These are phyloP conservation scores for Gonioctena quinquepunctata DNA, from an alignment of 1,140 invertebrate genomes.

Conservation along the genomic window DNA sequence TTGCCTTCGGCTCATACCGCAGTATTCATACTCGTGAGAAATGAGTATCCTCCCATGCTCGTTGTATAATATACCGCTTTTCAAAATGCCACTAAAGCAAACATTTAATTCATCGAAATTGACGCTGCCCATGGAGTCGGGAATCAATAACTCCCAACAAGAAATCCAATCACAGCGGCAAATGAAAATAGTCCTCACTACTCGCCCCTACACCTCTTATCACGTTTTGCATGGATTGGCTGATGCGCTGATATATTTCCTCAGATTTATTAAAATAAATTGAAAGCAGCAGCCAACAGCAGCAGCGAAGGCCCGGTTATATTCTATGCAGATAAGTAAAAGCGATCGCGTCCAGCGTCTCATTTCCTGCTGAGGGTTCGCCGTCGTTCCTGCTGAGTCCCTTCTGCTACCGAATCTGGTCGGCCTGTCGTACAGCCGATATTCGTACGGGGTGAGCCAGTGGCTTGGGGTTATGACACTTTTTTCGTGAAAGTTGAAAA, in stretches of 20 bases:
- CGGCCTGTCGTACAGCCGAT: conserved; percentile 2
- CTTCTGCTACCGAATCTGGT: conserved; percentile 18
- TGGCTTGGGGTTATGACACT: neutral
- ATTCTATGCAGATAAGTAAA: conserved; percentile 43
- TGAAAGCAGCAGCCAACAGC: conserved; percentile 40
- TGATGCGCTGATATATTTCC: conserved; percentile 32
- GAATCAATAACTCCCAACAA: too few species aligned
- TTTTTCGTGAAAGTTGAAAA: neutral
- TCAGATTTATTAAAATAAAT: conserved; percentile 43
- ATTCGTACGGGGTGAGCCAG: conserved; percentile 19
- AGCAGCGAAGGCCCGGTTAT: conserved; percentile 36
- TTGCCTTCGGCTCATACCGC: too few species aligned
- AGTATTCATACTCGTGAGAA: too few species aligned
- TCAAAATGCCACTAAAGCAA: too few species aligned
- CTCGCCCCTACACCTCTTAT: conserved; percentile 19
- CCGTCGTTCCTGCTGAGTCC: conserved; percentile 11
- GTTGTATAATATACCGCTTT: too few species aligned
- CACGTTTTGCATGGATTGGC: conserved; percentile 36
- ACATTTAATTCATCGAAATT: too few species aligned
- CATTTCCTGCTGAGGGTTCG: conserved; percentile 37
- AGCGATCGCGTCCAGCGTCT: conserved; percentile 42
- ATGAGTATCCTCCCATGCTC: too few species aligned
- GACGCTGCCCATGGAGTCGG: too few species aligned
- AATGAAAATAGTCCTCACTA: conserved; percentile 3
- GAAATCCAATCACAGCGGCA: neutral